Conservation (phyloP, 2,797 vertebrate genomes). For the Allenopithecus nigroviridis region DNA sequence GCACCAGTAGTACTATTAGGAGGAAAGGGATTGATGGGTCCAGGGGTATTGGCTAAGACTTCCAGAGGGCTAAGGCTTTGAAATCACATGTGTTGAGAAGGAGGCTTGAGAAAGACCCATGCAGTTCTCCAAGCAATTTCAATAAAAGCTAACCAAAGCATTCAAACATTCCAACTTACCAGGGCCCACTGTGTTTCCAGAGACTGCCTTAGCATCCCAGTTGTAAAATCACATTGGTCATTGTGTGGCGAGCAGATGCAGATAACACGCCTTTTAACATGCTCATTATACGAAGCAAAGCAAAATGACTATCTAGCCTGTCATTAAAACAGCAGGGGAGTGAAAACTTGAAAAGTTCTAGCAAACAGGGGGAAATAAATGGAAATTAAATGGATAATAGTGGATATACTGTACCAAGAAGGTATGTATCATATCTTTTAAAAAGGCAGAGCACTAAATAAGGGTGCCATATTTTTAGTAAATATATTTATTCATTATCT, state of each 20-base stretch:
- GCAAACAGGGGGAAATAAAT: conserved; percentile 38
- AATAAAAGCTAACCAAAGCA: background rate
- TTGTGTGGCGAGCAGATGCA: conserved; percentile 39
- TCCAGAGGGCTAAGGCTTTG: background rate
- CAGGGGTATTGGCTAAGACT: no score
- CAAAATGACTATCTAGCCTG: conserved; percentile 35
- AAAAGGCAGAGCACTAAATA: background rate
- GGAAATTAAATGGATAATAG: background rate
- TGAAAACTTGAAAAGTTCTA: conserved; percentile 47
- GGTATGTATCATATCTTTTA: background rate
- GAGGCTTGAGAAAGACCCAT: background rate
- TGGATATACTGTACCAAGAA: background rate
- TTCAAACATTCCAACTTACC: background rate
- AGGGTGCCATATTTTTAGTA: background rate
- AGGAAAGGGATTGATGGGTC: background rate
- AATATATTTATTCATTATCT: background rate
- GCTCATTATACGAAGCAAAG: conserved; percentile 50
- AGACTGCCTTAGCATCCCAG: background rate
- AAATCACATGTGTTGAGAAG: background rate
- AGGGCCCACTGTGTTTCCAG: background rate
- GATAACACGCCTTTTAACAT: background rate
- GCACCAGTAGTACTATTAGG: fast-evolving
- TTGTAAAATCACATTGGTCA: background rate
- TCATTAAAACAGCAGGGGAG: conserved; percentile 43
- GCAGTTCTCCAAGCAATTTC: background rate